Evolutionary conservation across 1,140 invertebrate species (phyloP).

Genomic region (Argopecten irradians): DNA sequence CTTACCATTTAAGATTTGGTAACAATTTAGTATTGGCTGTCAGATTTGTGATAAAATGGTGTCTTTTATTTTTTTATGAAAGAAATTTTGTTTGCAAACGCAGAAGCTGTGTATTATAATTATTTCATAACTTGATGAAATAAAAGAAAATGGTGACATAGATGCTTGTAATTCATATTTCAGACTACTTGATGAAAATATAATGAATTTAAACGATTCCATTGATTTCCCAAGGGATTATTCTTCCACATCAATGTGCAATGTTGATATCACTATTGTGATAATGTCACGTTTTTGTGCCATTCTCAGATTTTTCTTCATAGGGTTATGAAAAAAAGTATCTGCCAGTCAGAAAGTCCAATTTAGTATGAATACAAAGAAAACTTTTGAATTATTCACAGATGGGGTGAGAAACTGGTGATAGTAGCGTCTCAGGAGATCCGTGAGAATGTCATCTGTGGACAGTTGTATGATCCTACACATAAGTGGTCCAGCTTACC

Average conservation of each 20-base stretch:
- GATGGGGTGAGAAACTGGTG: constrained; percentile 82
- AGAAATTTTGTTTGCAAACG: too few species aligned
- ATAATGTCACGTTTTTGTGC: too few species aligned
- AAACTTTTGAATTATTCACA: constrained; percentile 64
- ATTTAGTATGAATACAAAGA: too few species aligned
- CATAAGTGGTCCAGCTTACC: constrained; percentile 79
- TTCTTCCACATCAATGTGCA: too few species aligned
- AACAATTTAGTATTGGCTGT: too few species aligned
- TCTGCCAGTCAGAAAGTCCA: neutral
- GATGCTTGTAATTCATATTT: too few species aligned
- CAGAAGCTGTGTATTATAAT: neutral
- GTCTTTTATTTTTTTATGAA: neutral
- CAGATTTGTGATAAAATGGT: neutral
- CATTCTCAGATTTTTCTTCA: too few species aligned
- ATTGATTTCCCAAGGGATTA: too few species aligned
- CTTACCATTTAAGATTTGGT: too few species aligned
- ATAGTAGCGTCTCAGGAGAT: constrained; percentile 85
- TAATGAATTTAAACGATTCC: neutral
- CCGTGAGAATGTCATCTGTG: constrained; percentile 81
- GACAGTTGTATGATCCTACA: constrained; percentile 77
- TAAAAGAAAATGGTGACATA: too few species aligned
- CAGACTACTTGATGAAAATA: neutral
- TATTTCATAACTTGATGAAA: neutral
- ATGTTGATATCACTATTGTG: too few species aligned
- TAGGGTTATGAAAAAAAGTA: neutral